Evolutionary conservation across 2,888 invertebrate species (phyloP).

Genomic region (Lochmaea capreae): DNA sequence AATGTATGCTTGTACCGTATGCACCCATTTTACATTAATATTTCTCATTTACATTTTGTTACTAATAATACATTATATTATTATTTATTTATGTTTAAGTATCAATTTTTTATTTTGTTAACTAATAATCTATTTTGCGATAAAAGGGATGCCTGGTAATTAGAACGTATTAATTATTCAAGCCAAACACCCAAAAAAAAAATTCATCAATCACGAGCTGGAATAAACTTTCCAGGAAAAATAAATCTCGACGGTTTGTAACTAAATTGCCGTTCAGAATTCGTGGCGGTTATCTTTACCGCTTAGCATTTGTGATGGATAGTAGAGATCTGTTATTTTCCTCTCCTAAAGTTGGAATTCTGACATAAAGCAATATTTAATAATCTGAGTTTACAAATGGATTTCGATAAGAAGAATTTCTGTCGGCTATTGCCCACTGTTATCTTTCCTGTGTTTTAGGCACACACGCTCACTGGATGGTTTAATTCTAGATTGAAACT

Average conservation of each 20-base stretch:
- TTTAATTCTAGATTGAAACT: neutral
- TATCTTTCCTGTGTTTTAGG: slow-evolving; percentile 47
- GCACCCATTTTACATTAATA: no score
- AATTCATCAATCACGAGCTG: slow-evolving; percentile 30
- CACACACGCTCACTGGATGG: neutral
- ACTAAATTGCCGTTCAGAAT: slow-evolving; percentile 43
- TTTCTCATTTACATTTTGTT: no score
- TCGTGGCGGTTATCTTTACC: slow-evolving; percentile 44
- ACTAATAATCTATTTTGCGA: neutral
- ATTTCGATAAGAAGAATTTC: slow-evolving; percentile 53
- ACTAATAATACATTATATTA: no score
- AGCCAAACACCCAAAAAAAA: slow-evolving; percentile 18
- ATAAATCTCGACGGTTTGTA: slow-evolving; percentile 41
- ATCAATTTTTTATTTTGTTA: no score
- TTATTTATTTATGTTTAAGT: no score
- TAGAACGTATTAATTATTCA: slow-evolving; percentile 33
- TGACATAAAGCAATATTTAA: slow-evolving; percentile 56
- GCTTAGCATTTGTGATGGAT: slow-evolving; percentile 51
- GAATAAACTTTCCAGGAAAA: slow-evolving; percentile 34
- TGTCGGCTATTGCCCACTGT: slow-evolving; percentile 54
- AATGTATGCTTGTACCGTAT: no score
- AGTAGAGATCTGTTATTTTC: slow-evolving; percentile 49
- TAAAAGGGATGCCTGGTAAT: slow-evolving; percentile 21
- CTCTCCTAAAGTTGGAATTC: slow-evolving; percentile 50
- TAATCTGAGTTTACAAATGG: slow-evolving; percentile 57